A percentile compares a stretch with the other conserved stretches of the same genome.
These are phyloP conservation scores for Cylloceria caligata DNA, from an alignment of 2,888 invertebrate genomes.

Conservation along the genomic window DNA sequence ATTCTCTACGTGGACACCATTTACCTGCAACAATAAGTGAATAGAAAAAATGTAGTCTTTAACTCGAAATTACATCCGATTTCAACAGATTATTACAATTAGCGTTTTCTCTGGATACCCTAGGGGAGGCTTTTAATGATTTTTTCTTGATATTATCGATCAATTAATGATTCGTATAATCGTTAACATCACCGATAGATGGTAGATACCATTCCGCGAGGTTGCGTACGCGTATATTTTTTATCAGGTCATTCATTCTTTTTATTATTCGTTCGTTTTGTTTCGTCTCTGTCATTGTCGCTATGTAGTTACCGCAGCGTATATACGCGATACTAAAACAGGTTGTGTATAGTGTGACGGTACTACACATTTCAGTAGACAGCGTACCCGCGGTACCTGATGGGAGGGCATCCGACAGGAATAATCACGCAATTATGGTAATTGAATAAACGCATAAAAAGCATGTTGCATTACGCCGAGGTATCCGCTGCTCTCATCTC, in stretches of 20 bases:
- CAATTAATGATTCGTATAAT: no score
- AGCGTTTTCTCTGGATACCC: not conserved
- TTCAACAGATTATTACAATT: not conserved
- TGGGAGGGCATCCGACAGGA: slow-evolving; percentile 69
- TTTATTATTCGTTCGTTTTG: no score
- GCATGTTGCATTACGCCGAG: slow-evolving; percentile 71
- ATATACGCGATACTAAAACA: no score
- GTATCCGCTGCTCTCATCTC: slow-evolving; percentile 68
- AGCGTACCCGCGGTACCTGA: slow-evolving; percentile 41
- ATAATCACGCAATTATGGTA: slow-evolving; percentile 83
- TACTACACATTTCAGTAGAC: slow-evolving; percentile 43
- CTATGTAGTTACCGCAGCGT: no score
- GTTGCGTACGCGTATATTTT: no score
- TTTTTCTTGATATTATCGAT: no score
- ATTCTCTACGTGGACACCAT: slow-evolving; percentile 96
- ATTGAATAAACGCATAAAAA: slow-evolving; percentile 81
- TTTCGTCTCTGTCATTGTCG: no score
- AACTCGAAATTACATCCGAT: not conserved
- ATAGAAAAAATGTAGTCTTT: slow-evolving; percentile 16
- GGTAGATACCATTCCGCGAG: no score
- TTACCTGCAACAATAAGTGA: slow-evolving; percentile 88
- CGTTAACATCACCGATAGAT: no score
- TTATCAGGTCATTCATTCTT: no score
- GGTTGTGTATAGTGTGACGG: slow-evolving; percentile 49
- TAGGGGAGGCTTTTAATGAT: no score